Evolutionary conservation across 2,113 vertebrate species (phyloP).

Genomic region (Stegastes partitus): DNA sequence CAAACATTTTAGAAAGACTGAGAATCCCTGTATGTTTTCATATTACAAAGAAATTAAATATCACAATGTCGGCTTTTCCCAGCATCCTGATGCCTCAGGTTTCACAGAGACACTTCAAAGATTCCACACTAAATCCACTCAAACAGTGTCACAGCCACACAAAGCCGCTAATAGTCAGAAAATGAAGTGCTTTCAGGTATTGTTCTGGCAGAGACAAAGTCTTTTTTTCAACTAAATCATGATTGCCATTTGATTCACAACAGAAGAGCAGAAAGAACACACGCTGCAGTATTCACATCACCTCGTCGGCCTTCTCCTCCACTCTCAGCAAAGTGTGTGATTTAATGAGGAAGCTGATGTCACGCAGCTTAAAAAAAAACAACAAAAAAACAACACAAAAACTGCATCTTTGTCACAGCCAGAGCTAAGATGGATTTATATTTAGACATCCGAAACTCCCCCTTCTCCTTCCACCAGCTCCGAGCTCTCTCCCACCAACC

Average conservation of each 20-base stretch:
- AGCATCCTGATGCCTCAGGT: too few species aligned
- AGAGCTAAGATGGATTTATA: slow-evolving; percentile 34
- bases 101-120: not conserved
- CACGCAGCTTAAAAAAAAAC: slow-evolving; percentile 22
- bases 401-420: slow-evolving; percentile 23
- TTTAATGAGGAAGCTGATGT: slow-evolving; percentile 38
- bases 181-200: slow-evolving; percentile 19
- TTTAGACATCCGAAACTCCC: slow-evolving; percentile 9
- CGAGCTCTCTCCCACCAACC: not conserved
- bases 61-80: too few species aligned
- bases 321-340: not conserved
- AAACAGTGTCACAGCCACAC: not conserved
- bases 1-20: too few species aligned
- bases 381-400: slow-evolving; percentile 1
- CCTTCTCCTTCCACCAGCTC: not conserved
- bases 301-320: slow-evolving; percentile 13
- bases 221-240: slow-evolving; percentile 22
- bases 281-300: not conserved
- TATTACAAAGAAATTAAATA: too few species aligned
- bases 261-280: slow-evolving; percentile 8
- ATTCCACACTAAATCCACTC: not conserved
- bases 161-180: slow-evolving; percentile 5
- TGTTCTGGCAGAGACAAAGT: not conserved
- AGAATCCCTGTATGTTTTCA: too few species aligned
- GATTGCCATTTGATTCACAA: slow-evolving; percentile 36